Percentiles rank a stretch among this genome's conserved stretches.
phyloP scores from a whole-genome alignment of 2,797 vertebrate species.

The Anolis apletophallus region DNA sequence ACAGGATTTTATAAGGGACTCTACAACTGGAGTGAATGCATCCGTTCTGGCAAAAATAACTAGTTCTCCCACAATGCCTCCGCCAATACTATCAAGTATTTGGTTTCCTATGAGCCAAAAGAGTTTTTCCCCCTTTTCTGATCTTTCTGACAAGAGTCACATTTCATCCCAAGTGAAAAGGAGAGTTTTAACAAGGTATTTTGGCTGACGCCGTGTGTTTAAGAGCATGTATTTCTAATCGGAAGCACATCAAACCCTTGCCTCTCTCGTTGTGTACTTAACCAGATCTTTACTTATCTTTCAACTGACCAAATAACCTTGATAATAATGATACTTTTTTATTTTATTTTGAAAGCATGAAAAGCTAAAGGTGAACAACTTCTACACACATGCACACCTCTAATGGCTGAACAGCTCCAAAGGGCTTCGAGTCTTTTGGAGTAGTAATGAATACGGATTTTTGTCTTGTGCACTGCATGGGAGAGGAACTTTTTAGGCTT shows the following conservation, averaged over 20 bases:
- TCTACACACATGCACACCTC: constrained; percentile 55
- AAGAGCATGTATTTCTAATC: constrained; percentile 46
- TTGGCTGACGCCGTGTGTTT: neutral
- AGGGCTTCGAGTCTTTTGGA: constrained; percentile 74
- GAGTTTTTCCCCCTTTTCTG: constrained; percentile 5
- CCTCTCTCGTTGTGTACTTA: constrained; percentile 29
- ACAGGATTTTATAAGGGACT: neutral
- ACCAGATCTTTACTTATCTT: constrained; percentile 57
- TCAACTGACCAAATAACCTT: constrained; percentile 59
- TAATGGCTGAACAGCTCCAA: constrained; percentile 69
- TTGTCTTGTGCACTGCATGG: constrained; percentile 76
- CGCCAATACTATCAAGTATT: constrained; percentile 16
- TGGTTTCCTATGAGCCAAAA: constrained; percentile 34
- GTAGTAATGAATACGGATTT: constrained; percentile 76
- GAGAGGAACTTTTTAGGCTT: constrained; percentile 74
- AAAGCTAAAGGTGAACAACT: constrained; percentile 65
- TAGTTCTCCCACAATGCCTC: constrained; percentile 5
- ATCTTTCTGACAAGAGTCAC: constrained; percentile 48
- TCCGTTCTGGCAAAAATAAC: neutral
- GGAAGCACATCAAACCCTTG: constrained; percentile 31
- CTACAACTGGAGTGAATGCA: neutral
- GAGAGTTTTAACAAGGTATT: constrained; percentile 56
- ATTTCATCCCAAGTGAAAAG: constrained; percentile 42
- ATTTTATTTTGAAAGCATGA: constrained; percentile 65
- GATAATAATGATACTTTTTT: constrained; percentile 59